Evolutionary conservation across 2,888 invertebrate species (phyloP), one percentile per base, ranked within the genome.

Genomic region (Plagodis dolabraria): DNA sequence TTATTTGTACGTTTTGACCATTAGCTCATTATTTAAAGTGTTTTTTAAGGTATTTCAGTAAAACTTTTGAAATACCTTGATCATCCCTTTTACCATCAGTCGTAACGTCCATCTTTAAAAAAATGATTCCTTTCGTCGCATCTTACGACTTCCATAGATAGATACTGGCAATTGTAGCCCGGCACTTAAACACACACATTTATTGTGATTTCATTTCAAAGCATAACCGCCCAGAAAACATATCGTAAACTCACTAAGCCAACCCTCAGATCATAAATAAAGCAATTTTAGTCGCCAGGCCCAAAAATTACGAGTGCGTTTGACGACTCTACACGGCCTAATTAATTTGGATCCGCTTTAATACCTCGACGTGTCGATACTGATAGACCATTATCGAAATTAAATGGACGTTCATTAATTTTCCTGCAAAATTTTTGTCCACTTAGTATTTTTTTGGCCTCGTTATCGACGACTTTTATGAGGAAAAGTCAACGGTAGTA

Each of bases 321-420:
- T 81, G 78, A 81, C 74, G 79, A 80, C 79, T 82, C 77, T 76
- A 81, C 82, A 77, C 72, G 62, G 56, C 74, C 74, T 83, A 82
- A 82, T 83, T 83, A 81, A 82, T 83, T 82, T 74, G 68, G 71
- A 68, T 77, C 76, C 79, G 53, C 79, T 80, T 73, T 72, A 72
- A 79, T 80, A 71, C 69, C 70, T 67, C 65, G 61, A 65, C 71
- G 70, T 67, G 71, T 71, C 68, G 64, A 53, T 55, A 56, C 65
- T 69, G 58, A 69, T 66, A 65, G 68, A 65, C 60, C 65, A 67
- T 71, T 70, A 72, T 72, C 65, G 55, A 55, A 68, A 67, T 69
- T 65, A 69, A 69, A 70, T 59, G 62, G 67, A 65, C 67, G 58
- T 63, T 70, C 59, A 68, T 66, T 67, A 65, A 70, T 68, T 64